Evolutionary conservation across 64 coral and sea anemone species (phyloP).

Genomic region (Acropora tenuis): DNA sequence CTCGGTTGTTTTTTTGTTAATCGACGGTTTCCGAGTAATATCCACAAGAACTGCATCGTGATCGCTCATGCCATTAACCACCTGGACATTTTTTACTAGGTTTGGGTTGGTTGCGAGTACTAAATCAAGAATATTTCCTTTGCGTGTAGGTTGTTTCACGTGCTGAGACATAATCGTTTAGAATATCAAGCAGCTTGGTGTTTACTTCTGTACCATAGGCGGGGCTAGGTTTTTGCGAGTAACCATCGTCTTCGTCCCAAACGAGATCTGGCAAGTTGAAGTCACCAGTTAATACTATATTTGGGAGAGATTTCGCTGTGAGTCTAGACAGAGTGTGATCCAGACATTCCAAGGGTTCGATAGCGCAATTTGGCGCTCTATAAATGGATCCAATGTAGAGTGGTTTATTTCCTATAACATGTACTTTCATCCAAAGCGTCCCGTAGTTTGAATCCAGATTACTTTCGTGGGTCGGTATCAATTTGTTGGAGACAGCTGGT

Average conservation of each 20-base stretch:
- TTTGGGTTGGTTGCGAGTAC: constrained; percentile 42
- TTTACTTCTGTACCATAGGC: constrained; percentile 22
- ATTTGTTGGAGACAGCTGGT: too few relatives aligned
- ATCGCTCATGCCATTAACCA: constrained; percentile 58
- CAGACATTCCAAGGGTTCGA: constrained; percentile 18
- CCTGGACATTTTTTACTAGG: constrained; percentile 24
- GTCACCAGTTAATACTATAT: constrained; percentile 31
- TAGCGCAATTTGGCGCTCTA: constrained; percentile 48
- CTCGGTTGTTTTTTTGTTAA: constrained; percentile 38
- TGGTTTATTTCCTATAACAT: background rate
- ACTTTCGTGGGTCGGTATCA: too few relatives aligned
- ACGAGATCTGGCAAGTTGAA: constrained; percentile 49
- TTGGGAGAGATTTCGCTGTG: constrained; percentile 19
- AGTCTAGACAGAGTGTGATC: constrained; percentile 35
- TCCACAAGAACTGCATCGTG: constrained; percentile 45
- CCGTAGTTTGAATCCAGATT: too few relatives aligned
- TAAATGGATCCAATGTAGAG: constrained; percentile 47
- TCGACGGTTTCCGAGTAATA: constrained; percentile 27
- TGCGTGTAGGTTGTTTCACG: constrained; percentile 34
- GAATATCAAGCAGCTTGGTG: constrained; percentile 22
- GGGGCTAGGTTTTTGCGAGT: background rate
- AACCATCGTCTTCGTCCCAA: constrained; percentile 6
- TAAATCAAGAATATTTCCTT: constrained; percentile 43
- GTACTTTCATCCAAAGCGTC: background rate
- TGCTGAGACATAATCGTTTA: constrained; percentile 7